phyloP scores from a whole-genome alignment of 2,113 vertebrate genomes.

The Polyodon spathula region DNA sequence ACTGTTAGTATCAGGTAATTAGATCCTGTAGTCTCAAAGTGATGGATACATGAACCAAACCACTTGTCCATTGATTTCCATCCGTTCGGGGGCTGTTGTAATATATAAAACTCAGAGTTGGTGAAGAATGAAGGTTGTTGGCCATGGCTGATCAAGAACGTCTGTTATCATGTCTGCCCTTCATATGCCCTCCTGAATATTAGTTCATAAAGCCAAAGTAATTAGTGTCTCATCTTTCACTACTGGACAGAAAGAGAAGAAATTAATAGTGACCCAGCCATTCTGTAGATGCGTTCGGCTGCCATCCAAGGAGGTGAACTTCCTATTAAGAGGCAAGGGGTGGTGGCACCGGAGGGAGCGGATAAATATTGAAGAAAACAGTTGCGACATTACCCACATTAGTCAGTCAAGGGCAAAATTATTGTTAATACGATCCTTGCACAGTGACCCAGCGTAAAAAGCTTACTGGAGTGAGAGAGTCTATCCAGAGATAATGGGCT shows the following conservation, averaged over 20 bases:
- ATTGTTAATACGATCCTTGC: constrained; percentile 18
- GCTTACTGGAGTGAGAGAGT: constrained; percentile 5
- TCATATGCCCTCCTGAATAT: constrained; percentile 20
- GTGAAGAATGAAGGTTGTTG: constrained; percentile 27
- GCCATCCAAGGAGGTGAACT: constrained; percentile 15
- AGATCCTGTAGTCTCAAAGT: neutral
- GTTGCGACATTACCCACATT: neutral
- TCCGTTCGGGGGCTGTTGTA: neutral
- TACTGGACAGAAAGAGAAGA: constrained; percentile 9
- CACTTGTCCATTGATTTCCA: too few species aligned
- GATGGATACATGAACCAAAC: constrained; percentile 11
- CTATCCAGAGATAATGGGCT: constrained; percentile 15
- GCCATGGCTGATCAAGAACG: constrained; percentile 26
- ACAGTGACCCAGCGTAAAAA: constrained; percentile 18
- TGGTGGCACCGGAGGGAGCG: neutral
- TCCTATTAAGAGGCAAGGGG: constrained; percentile 11
- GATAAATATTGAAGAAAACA: neutral
- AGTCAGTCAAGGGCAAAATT: constrained; percentile 14
- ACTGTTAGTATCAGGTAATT: neutral
- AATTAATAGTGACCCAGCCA: constrained; percentile 43
- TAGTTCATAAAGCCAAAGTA: constrained; percentile 27
- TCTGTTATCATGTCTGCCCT: constrained; percentile 29
- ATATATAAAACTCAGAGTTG: neutral
- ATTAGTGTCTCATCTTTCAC: constrained; percentile 31
- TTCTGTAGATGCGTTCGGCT: constrained; percentile 38